phyloP scores from a whole-genome alignment of 2,113 vertebrate genomes.

The Epinephelus fuscoguttatus region DNA sequence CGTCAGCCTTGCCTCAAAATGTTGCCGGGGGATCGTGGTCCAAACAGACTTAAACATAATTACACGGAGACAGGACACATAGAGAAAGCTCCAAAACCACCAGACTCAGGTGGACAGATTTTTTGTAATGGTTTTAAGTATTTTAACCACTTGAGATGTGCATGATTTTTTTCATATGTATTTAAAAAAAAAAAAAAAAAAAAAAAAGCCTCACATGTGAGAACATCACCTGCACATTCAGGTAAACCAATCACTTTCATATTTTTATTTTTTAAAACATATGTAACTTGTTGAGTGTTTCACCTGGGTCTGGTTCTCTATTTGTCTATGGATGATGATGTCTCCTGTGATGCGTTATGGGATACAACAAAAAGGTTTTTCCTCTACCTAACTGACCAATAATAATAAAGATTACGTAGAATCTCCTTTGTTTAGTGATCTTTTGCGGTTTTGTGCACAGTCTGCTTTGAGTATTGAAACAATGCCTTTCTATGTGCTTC shows the following conservation, averaged over 20 bases:
- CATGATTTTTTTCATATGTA: constrained; percentile 41
- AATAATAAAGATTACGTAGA: constrained; percentile 70
- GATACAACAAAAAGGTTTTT: constrained; percentile 63
- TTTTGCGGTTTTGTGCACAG: background rate
- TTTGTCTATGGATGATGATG: constrained; percentile 52
- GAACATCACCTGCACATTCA: constrained; percentile 41
- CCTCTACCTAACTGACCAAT: constrained; percentile 73
- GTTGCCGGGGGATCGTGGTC: constrained; percentile 64
- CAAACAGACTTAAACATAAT: constrained; percentile 54
- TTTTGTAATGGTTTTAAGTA: constrained; percentile 57
- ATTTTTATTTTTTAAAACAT: constrained; percentile 47
- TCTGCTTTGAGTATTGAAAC: background rate
- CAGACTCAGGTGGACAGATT: constrained; percentile 61
- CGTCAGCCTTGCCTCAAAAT: constrained; percentile 75
- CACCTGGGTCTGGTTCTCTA: constrained; percentile 65
- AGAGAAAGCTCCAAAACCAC: constrained; percentile 49
- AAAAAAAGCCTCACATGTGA: constrained; percentile 26
- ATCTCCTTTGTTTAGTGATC: constrained; percentile 18
- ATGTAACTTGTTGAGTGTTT: constrained; percentile 43
- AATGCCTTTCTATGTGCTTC: background rate
- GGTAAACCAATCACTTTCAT: constrained; percentile 27
- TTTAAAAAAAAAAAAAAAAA: constrained; percentile 16
- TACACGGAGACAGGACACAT: constrained; percentile 57
- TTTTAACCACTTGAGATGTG: constrained; percentile 59
- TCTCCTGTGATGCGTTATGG: constrained; percentile 64